These are phyloP conservation scores for Phaethon lepturus DNA, from an alignment of 2,113 vertebrate species.

Conservation along the genomic window DNA sequence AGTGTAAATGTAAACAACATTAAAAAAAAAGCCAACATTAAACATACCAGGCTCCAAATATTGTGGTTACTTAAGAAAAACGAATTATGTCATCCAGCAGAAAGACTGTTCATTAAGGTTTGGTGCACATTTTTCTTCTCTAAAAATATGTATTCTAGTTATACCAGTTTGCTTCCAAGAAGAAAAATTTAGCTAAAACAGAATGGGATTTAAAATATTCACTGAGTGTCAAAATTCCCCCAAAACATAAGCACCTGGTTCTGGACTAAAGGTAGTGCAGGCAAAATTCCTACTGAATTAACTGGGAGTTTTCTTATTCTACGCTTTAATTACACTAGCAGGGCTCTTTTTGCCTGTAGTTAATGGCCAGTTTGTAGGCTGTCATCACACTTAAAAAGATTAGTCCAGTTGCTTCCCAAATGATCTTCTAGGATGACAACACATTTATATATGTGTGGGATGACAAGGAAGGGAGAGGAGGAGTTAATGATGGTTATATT, in stretches of 20 bases:
- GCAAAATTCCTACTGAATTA: not conserved
- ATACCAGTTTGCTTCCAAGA: not conserved
- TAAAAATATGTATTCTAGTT: not conserved
- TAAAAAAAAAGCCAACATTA: not conserved
- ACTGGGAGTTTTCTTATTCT: not conserved
- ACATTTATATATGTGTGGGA: not conserved
- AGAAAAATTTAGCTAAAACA: not conserved
- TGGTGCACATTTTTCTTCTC: not conserved
- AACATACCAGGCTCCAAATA: not conserved
- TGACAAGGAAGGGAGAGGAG: not conserved
- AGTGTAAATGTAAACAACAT: not conserved
- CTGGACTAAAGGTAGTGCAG: not conserved
- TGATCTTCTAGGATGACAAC: not conserved
- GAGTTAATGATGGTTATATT: not conserved
- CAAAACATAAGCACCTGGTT: not conserved
- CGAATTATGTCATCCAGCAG: not conserved
- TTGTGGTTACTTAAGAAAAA: conserved; percentile 18
- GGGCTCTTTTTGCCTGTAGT: not conserved
- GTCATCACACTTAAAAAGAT: not conserved
- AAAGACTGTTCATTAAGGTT: not conserved
- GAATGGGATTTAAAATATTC: not conserved
- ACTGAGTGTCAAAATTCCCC: not conserved
- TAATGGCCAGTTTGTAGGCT: not conserved
- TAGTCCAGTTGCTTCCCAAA: not conserved
- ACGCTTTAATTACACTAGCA: not conserved